Evolutionary conservation across 2,888 invertebrate genomes (phyloP).

Genomic region (Melieria crassipennis): DNA sequence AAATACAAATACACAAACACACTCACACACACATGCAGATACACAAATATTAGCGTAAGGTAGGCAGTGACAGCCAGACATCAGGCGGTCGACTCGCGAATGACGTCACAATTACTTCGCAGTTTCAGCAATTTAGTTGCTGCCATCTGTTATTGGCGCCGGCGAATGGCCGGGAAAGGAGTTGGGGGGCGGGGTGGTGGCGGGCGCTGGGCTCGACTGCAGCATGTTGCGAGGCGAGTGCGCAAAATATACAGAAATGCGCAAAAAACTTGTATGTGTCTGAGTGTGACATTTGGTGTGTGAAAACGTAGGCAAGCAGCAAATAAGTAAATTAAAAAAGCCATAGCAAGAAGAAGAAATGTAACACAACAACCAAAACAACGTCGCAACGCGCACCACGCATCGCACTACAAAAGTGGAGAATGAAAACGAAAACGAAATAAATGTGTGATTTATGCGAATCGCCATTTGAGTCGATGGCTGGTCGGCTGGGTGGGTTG

Average conservation of each 20-base stretch:
- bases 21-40: neutral
- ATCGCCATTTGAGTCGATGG: slow-evolving; percentile 28
- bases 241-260: too few relatives aligned
- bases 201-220: too few relatives aligned
- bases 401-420: slow-evolving; percentile 13
- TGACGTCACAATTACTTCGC: slow-evolving; percentile 36
- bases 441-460: slow-evolving; percentile 27
- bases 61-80: neutral
- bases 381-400: too few relatives aligned
- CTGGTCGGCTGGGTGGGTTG: slow-evolving; percentile 18
- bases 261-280: too few relatives aligned
- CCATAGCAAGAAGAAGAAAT: neutral
- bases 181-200: neutral
- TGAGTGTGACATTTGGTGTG: too few relatives aligned
- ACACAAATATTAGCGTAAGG: neutral
- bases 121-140: slow-evolving; percentile 7
- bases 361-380: too few relatives aligned
- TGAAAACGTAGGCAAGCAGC: neutral
- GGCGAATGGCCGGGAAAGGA: neutral
- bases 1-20: neutral
- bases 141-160: neutral
- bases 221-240: too few relatives aligned
- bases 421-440: slow-evolving; percentile 23
- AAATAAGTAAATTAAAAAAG: slow-evolving; percentile 19
- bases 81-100: neutral